phyloP scores from a whole-genome alignment of 2,888 invertebrate species.

The Platycheirus albimanus region DNA sequence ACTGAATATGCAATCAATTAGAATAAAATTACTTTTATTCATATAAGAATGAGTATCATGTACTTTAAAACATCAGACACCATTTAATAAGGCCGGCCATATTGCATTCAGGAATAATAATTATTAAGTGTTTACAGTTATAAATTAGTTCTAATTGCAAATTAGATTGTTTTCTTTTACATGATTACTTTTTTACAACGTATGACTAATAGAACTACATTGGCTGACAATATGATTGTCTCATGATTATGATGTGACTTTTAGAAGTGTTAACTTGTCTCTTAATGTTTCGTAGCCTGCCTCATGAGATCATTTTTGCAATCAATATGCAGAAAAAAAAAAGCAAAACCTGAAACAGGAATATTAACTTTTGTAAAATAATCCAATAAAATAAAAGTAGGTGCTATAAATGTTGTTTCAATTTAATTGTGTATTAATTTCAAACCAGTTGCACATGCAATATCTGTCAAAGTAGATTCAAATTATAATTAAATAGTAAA shows the following conservation, averaged over 20 bases:
- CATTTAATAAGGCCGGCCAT: no score
- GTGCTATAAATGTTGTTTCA: no score
- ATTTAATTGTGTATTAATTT: no score
- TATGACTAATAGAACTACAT: conserved; percentile 31
- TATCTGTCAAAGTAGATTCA: no score
- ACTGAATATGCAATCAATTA: conserved; percentile 57
- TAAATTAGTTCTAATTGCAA: conserved; percentile 60
- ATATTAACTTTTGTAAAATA: neutral
- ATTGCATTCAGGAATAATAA: no score
- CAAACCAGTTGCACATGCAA: no score
- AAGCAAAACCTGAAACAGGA: neutral
- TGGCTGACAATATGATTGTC: conserved; percentile 19
- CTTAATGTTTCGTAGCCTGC: neutral
- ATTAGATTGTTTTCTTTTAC: conserved; percentile 48
- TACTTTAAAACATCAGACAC: no score
- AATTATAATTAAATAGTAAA: no score
- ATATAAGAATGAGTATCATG: no score
- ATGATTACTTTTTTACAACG: conserved; percentile 39
- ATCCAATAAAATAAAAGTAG: neutral
- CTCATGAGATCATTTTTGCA: conserved; percentile 42
- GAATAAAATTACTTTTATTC: conserved; percentile 42
- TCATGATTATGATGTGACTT: conserved; percentile 37
- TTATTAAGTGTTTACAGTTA: conserved; percentile 16
- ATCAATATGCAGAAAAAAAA: conserved; percentile 18
- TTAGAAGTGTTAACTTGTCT: conserved; percentile 24